Conservation (phyloP, 2,888 invertebrate species). For the Ceriagrion tenellum region DNA sequence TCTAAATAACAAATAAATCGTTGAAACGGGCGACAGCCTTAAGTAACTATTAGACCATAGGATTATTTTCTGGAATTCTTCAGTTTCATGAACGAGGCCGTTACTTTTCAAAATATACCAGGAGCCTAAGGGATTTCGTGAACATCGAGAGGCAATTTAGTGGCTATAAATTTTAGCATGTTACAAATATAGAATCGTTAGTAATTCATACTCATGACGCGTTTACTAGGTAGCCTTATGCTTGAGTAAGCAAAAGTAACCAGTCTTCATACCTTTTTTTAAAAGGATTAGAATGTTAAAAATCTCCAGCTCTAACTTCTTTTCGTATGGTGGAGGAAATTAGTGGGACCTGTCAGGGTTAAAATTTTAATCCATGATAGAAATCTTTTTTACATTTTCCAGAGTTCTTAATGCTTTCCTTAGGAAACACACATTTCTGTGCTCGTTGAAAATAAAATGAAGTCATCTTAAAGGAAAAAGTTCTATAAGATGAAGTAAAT, state of each 20-base stretch:
- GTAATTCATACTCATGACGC: not conserved
- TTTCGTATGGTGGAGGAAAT: not conserved
- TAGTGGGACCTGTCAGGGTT: not conserved
- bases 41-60: too few relatives aligned
- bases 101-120: too few relatives aligned
- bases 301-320: not conserved
- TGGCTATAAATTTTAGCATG: too few relatives aligned
- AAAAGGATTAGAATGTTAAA: not conserved
- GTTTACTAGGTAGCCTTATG: not conserved
- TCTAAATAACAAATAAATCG: too few relatives aligned
- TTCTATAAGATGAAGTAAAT: slow-evolving; percentile 15
- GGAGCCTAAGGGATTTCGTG: too few relatives aligned
- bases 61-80: too few relatives aligned
- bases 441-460: not conserved
- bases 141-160: too few relatives aligned
- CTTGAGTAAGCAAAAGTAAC: not conserved
- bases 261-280: not conserved
- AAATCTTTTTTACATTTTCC: not conserved
- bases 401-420: not conserved
- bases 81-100: too few relatives aligned
- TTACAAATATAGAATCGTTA: not conserved
- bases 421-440: not conserved
- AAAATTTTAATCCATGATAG: not conserved
- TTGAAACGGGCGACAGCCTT: too few relatives aligned
- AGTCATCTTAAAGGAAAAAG: slow-evolving; percentile 14